These are phyloP conservation scores for Xenopus petersii DNA, from an alignment of 2,797 vertebrate genomes.

Conservation along the genomic window DNA sequence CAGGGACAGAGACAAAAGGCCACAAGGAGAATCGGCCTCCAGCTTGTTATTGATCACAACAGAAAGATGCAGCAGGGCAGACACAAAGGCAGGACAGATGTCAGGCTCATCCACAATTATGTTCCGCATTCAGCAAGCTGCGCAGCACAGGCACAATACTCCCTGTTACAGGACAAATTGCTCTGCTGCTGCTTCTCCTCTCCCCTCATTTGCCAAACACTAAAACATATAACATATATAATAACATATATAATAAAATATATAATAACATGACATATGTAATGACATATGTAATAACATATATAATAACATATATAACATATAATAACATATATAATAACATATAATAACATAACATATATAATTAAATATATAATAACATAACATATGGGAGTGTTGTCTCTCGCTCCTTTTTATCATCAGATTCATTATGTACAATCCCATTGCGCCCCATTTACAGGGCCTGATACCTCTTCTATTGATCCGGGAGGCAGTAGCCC, in stretches of 20 bases:
- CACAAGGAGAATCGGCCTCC: constrained; percentile 26
- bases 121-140: constrained; percentile 19
- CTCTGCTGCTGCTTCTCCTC: constrained; percentile 33
- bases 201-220: constrained; percentile 43
- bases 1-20: constrained; percentile 22
- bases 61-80: constrained; percentile 15
- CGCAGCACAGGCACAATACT: constrained; percentile 27
- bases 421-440: constrained; percentile 20
- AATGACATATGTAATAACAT: too few relatives aligned
- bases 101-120: constrained; percentile 25
- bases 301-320: too few relatives aligned
- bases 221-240: constrained; percentile 27
- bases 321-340: too few relatives aligned
- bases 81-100: constrained; percentile 35
- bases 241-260: too few relatives aligned
- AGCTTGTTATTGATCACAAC: constrained; percentile 38
- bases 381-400: not conserved
- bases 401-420: constrained; percentile 6
- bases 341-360: too few relatives aligned
- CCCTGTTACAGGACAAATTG: constrained; percentile 38
- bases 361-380: too few relatives aligned
- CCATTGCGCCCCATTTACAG: constrained; percentile 22
- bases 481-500: too few relatives aligned
- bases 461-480: not conserved
- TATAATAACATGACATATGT: too few relatives aligned